These are phyloP conservation scores for Sphinx pinastri DNA, from an alignment of 2,888 invertebrate genomes.

Conservation along the genomic window DNA sequence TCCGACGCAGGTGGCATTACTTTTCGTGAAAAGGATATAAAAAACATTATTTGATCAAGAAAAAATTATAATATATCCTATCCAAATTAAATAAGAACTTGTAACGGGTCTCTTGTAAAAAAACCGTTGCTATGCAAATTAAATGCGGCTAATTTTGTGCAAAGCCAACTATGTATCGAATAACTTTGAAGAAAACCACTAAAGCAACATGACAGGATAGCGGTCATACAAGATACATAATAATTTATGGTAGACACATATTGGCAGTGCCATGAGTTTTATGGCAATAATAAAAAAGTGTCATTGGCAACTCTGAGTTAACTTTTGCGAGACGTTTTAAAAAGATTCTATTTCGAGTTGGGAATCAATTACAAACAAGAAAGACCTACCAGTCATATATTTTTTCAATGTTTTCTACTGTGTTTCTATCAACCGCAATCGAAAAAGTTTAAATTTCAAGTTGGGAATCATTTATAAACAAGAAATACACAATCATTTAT, in stretches of 20 bases:
- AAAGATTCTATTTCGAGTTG: too few species aligned
- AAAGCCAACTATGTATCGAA: background rate
- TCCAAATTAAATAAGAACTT: background rate
- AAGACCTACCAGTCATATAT: too few species aligned
- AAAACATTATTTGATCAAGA: background rate
- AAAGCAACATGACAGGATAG: conserved; percentile 9
- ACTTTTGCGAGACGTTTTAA: background rate
- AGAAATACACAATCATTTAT: too few species aligned
- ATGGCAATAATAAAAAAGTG: background rate
- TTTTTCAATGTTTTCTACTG: too few species aligned
- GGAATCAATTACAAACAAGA: too few species aligned
- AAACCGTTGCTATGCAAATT: conserved; percentile 1
- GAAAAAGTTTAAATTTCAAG: too few species aligned
- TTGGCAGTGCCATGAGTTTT: background rate
- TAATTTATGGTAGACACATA: background rate
- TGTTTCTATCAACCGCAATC: too few species aligned
- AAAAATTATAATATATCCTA: background rate
- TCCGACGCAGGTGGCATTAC: background rate
- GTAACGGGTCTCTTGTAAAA: background rate
- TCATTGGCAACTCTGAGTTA: background rate
- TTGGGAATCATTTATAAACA: too few species aligned
- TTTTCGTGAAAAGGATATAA: background rate
- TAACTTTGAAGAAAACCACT: background rate
- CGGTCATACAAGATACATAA: background rate
- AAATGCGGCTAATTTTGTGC: background rate